Evolutionary conservation across 2,888 invertebrate genomes (phyloP).

Genomic region (Phaonia tiefii): DNA sequence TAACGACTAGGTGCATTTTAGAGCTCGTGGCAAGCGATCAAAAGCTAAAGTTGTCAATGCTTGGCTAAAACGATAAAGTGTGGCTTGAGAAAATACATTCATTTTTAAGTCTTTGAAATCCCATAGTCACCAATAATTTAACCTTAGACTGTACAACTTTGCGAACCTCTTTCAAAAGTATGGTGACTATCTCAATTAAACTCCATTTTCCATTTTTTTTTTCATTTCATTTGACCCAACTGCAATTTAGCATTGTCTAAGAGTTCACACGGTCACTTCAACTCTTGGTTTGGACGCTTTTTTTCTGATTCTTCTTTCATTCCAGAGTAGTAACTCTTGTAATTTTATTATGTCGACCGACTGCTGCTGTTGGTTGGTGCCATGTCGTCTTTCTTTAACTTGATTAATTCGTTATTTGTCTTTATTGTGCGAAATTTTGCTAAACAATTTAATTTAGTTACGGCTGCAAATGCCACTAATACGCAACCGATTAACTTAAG

Average conservation of each 20-base stretch:
- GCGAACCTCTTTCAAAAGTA: not conserved
- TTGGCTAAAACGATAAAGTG: no score
- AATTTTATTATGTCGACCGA: not conserved
- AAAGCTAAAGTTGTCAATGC: no score
- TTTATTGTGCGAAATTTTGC: slow-evolving; percentile 31
- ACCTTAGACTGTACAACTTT: no score
- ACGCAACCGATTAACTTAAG: slow-evolving; percentile 14
- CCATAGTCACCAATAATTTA: no score
- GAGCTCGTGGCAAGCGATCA: no score
- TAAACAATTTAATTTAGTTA: slow-evolving; percentile 40
- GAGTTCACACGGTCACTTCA: slow-evolving; percentile 48
- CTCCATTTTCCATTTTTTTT: not conserved
- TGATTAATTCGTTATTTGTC: slow-evolving; percentile 45
- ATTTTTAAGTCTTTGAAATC: no score
- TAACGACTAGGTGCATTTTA: no score
- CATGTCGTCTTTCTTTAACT: slow-evolving; percentile 36
- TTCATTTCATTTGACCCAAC: not conserved
- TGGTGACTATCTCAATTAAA: not conserved
- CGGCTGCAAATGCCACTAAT: slow-evolving; percentile 22
- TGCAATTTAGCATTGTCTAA: not conserved
- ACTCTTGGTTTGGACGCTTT: not conserved
- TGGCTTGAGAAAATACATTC: no score
- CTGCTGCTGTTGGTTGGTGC: not conserved
- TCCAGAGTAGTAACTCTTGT: slow-evolving; percentile 4
- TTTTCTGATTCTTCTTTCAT: not conserved